These are phyloP conservation scores for Melinopterus prodromus DNA, from an alignment of 2,888 invertebrate species.

Conservation along the genomic window DNA sequence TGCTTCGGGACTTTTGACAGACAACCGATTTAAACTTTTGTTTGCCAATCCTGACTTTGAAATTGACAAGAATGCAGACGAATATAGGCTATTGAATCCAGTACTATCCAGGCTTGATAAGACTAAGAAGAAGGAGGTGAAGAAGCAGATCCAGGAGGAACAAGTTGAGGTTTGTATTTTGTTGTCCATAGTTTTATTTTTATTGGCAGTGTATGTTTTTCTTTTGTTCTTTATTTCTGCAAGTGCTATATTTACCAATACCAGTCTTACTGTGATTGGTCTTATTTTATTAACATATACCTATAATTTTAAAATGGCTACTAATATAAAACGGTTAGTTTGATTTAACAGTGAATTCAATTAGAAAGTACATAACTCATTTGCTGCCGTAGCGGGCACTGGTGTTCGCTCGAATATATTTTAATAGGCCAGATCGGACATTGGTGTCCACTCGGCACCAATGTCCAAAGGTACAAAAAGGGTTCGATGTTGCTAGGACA, in stretches of 20 bases:
- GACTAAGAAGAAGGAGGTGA: constrained; percentile 68
- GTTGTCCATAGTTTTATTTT: not conserved
- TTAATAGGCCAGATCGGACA: no score
- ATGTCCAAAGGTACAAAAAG: no score
- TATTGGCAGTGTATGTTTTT: not conserved
- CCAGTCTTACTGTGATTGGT: no score
- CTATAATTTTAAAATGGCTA: no score
- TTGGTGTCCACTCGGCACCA: no score
- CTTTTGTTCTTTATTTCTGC: not conserved
- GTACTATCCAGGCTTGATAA: constrained; percentile 85
- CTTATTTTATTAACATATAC: no score
- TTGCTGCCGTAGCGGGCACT: no score
- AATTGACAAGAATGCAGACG: constrained; percentile 86
- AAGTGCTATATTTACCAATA: not conserved
- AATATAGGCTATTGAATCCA: constrained; percentile 88
- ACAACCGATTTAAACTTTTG: constrained; percentile 88
- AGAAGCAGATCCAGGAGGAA: constrained; percentile 65
- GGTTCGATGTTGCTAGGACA: no score
- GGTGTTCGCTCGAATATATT: no score
- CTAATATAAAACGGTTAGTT: no score
- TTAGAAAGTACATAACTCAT: no score
- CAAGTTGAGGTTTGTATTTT: constrained; percentile 63
- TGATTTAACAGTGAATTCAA: no score
- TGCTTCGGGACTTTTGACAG: constrained; percentile 75
- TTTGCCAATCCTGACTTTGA: constrained; percentile 94